Conservation (phyloP, 2,113 vertebrate species). For the Eurypyga helias region DNA sequence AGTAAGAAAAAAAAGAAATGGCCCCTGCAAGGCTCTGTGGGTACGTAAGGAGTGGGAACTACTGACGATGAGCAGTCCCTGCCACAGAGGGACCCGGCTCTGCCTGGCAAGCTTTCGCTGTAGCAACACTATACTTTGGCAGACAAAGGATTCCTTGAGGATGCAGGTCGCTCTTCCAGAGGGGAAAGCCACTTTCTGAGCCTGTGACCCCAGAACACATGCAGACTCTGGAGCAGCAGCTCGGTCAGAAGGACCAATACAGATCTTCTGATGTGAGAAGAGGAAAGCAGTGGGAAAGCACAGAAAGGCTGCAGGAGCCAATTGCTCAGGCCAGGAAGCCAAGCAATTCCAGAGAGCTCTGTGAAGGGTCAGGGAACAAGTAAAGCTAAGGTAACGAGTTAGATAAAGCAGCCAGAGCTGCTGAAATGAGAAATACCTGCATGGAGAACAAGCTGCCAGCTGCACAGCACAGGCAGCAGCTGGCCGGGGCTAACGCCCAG, state of each 20-base stretch:
- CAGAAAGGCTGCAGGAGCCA: background rate
- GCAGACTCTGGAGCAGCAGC: background rate
- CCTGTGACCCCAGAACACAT: background rate
- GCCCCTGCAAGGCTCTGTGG: background rate
- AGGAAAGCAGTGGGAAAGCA: background rate
- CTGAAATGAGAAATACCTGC: background rate
- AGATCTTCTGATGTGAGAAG: background rate
- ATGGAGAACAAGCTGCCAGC: background rate
- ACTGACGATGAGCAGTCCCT: background rate
- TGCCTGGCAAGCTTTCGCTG: background rate
- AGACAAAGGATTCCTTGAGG: background rate
- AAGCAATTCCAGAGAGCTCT: background rate
- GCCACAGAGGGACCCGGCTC: background rate
- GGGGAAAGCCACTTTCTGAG: background rate
- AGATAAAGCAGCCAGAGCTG: background rate
- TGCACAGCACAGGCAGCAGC: too few species aligned
- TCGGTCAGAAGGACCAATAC: background rate
- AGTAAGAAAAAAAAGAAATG: background rate
- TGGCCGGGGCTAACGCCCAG: background rate
- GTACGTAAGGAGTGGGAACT: background rate
- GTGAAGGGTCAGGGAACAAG: background rate
- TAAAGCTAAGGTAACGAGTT: background rate
- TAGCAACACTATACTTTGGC: background rate
- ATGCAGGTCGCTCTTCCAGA: background rate
- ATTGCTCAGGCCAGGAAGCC: fast-evolving